Evolutionary conservation across 2,797 vertebrate species (phyloP), one percentile per base, ranked within the genome.

Genomic region (Antennarius maculatus): DNA sequence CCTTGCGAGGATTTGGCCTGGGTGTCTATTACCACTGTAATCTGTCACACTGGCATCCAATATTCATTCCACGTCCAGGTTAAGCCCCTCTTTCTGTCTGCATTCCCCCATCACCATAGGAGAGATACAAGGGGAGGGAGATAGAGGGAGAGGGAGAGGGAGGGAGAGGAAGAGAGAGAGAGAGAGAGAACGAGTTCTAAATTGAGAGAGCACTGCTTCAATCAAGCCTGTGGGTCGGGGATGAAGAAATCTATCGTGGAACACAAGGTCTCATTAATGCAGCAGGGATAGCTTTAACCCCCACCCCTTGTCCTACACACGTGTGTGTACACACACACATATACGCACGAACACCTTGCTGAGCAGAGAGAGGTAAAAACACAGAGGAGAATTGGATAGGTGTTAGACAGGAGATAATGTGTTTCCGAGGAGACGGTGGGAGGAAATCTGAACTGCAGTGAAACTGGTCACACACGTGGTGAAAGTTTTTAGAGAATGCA

Each of bases 1-100:
- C 89, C 89, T 91, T 89, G 87, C 84, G 77, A 84, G 88, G 92
- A 90, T 95, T 94, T 92, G 89, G 77, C 69, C 87, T 59, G 86
- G 90, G 88, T 92, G 91, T 93, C 93, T 93, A 89, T 94, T 93
- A 91, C 87, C 86, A 78, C 71, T 83, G 79, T 92, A 92, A 94
- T 94, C 92, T 94, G 83, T 80, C 88, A 87, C 85, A 87, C 78
- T 71, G 79, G 84, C 87, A 91, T 92, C 90, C 88, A 85, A 82
- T 85, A 90, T 92, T 94, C 92, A 89, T 47, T 1, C 71, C 77
- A 78, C 76, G 72, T 91, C 86, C 89, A 92, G 89, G 89, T 93
- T 94, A 94, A 94, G 89, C 89, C 82, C 53, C 66, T 71, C 72
- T 46, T 31, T 89, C 91, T 76, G 83, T 92, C 91, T 92, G 89